These are phyloP conservation scores for Macrotus californicus DNA, from an alignment of 2,113 vertebrate genomes.

Conservation along the genomic window DNA sequence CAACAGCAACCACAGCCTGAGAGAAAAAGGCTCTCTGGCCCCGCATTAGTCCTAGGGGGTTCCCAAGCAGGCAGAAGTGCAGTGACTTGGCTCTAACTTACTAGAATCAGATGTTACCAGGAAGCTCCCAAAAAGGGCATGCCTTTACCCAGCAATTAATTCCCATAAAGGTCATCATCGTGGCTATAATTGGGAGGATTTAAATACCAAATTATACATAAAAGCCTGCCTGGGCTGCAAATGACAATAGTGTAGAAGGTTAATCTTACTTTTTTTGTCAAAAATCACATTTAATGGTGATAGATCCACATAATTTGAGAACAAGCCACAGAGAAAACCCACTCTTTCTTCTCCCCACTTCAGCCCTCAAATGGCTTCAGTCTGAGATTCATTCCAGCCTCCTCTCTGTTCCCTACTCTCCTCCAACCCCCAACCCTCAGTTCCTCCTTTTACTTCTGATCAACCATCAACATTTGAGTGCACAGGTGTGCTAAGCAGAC, in stretches of 20 bases:
- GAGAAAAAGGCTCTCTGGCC: neutral
- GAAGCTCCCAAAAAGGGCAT: neutral
- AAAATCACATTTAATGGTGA: neutral
- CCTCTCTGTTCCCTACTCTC: neutral
- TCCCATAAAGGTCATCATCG: constrained; percentile 18
- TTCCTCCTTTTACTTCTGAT: neutral
- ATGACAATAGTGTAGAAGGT: constrained; percentile 1
- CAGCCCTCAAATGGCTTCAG: neutral
- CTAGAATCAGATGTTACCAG: neutral
- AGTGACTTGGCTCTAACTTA: neutral
- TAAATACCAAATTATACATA: constrained; percentile 44
- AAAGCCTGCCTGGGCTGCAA: neutral
- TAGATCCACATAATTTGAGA: neutral
- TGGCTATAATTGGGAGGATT: neutral
- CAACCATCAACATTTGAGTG: neutral
- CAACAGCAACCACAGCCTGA: neutral
- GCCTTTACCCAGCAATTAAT: neutral
- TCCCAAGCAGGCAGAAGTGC: neutral
- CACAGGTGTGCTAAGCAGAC: neutral
- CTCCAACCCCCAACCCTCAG: neutral
- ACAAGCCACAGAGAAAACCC: neutral
- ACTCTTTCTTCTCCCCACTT: neutral
- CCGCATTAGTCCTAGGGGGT: neutral
- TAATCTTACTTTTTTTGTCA: neutral
- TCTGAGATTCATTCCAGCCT: neutral